Evolutionary conservation across 2,113 vertebrate species (phyloP).

Genomic region (Axis porcinus): DNA sequence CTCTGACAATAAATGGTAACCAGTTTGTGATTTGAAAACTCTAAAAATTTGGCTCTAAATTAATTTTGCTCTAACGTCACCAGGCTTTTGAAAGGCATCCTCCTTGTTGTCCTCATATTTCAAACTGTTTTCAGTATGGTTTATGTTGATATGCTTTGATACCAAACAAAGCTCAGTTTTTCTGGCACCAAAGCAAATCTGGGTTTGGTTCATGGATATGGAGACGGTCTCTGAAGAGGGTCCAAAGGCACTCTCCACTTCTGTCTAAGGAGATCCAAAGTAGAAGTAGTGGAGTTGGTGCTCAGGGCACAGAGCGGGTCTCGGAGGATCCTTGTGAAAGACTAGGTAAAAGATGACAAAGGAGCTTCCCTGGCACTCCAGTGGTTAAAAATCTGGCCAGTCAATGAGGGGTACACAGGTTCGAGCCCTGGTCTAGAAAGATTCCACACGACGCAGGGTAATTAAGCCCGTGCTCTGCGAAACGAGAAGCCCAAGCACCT

Average conservation of each 20-base stretch:
- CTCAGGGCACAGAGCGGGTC: not conserved
- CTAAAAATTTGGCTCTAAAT: not conserved
- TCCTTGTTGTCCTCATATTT: constrained; percentile 21
- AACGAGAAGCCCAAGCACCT: not conserved
- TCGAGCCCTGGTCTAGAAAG: not conserved
- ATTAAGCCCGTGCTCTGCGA: not conserved
- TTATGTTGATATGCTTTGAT: constrained; percentile 49
- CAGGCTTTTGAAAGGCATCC: constrained; percentile 13
- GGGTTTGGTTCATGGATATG: constrained; percentile 60
- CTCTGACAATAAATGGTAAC: not conserved
- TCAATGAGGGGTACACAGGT: not conserved
- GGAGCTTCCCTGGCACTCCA: not conserved
- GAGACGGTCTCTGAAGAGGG: constrained; percentile 51
- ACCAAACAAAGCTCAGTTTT: constrained; percentile 42
- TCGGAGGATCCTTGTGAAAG: constrained; percentile 42
- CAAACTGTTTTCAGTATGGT: constrained; percentile 51
- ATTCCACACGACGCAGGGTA: not conserved
- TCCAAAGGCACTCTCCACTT: constrained; percentile 21
- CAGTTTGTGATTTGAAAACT: constrained; percentile 43
- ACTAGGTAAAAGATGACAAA: not conserved
- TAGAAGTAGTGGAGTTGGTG: not conserved
- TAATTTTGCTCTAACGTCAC: constrained; percentile 45
- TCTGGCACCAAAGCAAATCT: constrained; percentile 72
- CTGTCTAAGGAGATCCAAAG: constrained; percentile 9
- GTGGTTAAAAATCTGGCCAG: not conserved